Evolutionary conservation across 2,113 vertebrate species (phyloP).

Genomic region (Taxidea taxus): DNA sequence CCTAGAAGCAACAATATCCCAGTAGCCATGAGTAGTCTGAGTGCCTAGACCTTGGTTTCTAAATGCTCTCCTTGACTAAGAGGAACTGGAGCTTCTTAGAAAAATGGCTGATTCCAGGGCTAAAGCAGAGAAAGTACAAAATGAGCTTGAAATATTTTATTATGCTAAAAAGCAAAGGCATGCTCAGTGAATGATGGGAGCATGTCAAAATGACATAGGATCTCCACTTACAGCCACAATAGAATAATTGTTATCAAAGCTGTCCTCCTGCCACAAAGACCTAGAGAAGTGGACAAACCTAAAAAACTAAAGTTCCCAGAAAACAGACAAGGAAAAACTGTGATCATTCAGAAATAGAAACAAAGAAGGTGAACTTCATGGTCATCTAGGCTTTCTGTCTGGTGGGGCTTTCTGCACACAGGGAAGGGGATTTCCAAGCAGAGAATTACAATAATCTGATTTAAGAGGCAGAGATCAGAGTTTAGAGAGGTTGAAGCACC

Average conservation of each 20-base stretch:
- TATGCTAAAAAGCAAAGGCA: neutral
- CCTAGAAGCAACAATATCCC: neutral
- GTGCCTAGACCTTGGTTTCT: neutral
- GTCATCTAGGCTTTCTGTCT: neutral
- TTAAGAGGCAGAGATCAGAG: neutral
- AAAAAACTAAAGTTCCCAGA: neutral
- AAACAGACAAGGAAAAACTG: neutral
- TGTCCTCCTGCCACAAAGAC: neutral
- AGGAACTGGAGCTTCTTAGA: neutral
- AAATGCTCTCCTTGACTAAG: neutral
- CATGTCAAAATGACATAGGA: neutral
- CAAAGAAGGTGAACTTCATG: neutral
- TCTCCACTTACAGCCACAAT: neutral
- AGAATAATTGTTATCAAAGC: neutral
- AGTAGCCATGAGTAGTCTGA: neutral
- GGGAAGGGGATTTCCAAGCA: neutral
- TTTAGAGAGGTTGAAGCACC: neutral
- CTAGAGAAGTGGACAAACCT: neutral
- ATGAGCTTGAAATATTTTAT: neutral
- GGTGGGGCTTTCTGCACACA: neutral
- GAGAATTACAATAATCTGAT: neutral
- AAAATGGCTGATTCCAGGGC: neutral
- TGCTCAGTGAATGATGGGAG: neutral
- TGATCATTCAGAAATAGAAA: neutral
- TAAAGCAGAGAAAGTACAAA: neutral